These are phyloP conservation scores for Syngnathus scovelli DNA, from an alignment of 2,113 vertebrate genomes.

Conservation along the genomic window DNA sequence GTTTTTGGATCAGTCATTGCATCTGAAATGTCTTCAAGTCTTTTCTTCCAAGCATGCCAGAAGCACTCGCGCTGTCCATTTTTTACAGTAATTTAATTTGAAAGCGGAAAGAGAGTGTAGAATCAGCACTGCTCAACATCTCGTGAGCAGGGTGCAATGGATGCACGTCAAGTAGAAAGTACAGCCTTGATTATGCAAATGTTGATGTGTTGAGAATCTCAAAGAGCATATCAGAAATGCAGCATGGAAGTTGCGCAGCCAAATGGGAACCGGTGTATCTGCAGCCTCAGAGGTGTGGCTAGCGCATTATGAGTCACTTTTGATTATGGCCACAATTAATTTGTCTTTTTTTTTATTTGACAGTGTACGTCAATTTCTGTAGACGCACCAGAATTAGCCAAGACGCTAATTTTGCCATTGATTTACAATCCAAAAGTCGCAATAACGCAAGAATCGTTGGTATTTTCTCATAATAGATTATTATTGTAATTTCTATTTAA, in stretches of 20 bases:
- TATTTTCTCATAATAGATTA: not conserved
- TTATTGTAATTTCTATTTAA: not conserved
- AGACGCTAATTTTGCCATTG: not conserved
- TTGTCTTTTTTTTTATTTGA: not conserved
- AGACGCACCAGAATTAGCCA: too few relatives aligned
- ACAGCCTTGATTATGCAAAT: not conserved
- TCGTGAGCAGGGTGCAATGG: not conserved
- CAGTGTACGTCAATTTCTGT: too few relatives aligned
- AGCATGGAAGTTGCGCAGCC: not conserved
- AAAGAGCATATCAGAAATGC: not conserved
- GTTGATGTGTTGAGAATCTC: not conserved
- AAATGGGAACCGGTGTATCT: not conserved
- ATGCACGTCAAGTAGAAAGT: not conserved
- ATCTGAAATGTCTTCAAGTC: constrained; percentile 2
- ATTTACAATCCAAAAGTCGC: not conserved
- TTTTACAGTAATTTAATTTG: not conserved
- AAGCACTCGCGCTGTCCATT: not conserved
- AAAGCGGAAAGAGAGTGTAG: not conserved
- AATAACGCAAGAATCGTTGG: not conserved
- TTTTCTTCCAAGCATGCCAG: too few relatives aligned
- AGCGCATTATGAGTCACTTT: not conserved
- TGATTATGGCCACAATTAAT: not conserved
- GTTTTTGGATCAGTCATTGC: constrained; percentile 14
- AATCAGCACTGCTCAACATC: not conserved
- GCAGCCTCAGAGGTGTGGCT: not conserved